phyloP scores from a whole-genome alignment of 2,113 vertebrate species.

The Polypterus senegalus region DNA sequence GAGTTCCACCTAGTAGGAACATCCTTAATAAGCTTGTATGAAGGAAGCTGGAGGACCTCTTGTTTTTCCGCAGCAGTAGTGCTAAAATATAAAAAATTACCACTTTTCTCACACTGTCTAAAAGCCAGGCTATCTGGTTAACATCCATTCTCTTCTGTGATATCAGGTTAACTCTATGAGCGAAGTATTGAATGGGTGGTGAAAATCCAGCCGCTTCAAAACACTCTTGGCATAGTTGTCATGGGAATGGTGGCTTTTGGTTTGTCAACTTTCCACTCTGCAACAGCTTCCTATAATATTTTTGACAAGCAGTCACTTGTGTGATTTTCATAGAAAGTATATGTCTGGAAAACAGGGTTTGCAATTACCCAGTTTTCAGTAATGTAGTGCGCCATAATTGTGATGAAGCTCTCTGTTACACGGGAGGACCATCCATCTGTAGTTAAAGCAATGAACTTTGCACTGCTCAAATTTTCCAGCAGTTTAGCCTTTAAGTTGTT shows the following conservation, averaged over 20 bases:
- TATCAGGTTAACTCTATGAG: conserved; percentile 6
- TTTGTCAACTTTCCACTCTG: conserved; percentile 1
- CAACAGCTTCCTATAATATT: conserved; percentile 1
- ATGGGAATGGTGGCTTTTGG: conserved; percentile 5
- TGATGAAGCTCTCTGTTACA: neutral
- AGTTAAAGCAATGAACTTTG: neutral
- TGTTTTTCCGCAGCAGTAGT: conserved; percentile 13
- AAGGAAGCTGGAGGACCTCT: conserved; percentile 13
- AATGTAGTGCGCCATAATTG: conserved; percentile 5
- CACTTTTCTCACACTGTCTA: conserved; percentile 9
- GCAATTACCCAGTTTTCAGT: conserved; percentile 4
- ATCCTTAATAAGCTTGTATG: conserved; percentile 17
- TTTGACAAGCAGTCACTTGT: conserved; percentile 8
- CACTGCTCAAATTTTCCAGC: too few species aligned
- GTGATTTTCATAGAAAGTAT: conserved; percentile 3
- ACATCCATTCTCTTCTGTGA: conserved; percentile 11
- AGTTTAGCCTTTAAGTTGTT: too few species aligned
- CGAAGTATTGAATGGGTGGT: conserved; percentile 9
- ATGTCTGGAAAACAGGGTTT: conserved; percentile 9
- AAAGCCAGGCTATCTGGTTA: conserved; percentile 12
- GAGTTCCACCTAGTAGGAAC: conserved; percentile 19
- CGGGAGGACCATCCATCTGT: conserved; percentile 4
- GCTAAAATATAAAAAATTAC: conserved; percentile 12
- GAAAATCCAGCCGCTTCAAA: conserved; percentile 4
- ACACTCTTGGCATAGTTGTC: conserved; percentile 9